These are phyloP conservation scores for Drosophila leonis DNA, from an alignment of 2,888 invertebrate genomes.

Conservation along the genomic window DNA sequence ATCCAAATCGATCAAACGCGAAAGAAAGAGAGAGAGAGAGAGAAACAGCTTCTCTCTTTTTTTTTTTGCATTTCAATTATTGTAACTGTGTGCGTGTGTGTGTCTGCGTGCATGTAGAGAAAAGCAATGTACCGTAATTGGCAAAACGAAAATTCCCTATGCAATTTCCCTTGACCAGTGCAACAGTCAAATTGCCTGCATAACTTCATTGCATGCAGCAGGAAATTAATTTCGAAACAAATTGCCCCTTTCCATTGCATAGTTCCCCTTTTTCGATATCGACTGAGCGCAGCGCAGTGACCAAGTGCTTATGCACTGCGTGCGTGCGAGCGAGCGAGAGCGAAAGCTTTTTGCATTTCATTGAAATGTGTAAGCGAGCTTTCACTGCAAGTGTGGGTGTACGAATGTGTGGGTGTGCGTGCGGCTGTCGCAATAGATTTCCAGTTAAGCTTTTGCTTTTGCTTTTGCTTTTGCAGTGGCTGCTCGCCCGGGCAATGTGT, in stretches of 20 bases:
- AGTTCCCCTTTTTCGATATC: background rate
- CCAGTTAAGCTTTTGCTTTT: background rate
- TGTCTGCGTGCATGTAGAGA: background rate
- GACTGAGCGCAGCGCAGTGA: background rate
- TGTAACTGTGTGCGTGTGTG: background rate
- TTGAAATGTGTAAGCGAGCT: constrained; percentile 1
- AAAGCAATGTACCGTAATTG: background rate
- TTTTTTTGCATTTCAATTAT: background rate
- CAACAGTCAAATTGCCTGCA: background rate
- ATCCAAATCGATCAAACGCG: background rate
- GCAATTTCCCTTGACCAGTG: background rate
- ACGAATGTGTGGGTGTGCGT: background rate
- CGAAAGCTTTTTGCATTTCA: constrained; percentile 11
- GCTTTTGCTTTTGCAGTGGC: background rate
- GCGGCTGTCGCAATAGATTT: background rate
- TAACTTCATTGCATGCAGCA: too few species aligned
- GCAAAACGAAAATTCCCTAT: background rate
- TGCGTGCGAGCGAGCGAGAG: background rate
- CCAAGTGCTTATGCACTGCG: background rate
- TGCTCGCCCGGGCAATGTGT: background rate
- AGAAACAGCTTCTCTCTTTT: background rate
- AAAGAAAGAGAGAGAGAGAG: background rate
- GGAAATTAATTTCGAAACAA: background rate
- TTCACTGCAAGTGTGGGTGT: background rate
- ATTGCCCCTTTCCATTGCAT: background rate